A percentile compares a stretch with the other conserved stretches of the same genome.
These are phyloP conservation scores for Hydropsyche betteni DNA, from an alignment of 2,888 invertebrate species.

Conservation along the genomic window DNA sequence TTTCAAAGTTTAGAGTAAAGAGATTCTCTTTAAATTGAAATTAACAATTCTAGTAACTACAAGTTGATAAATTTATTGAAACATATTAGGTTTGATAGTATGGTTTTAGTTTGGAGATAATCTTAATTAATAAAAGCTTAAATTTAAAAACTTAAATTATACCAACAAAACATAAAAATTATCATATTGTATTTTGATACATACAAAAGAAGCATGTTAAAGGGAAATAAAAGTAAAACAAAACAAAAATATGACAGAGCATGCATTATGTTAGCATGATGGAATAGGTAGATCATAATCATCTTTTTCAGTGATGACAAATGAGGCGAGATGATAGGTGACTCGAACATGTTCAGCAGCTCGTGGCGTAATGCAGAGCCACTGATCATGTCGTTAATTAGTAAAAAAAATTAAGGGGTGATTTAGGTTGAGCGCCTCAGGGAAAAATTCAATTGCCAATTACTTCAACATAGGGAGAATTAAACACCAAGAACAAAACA, in stretches of 20 bases:
- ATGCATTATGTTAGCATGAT: conserved; percentile 31
- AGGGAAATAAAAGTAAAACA: not conserved
- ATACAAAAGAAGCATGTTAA: conserved; percentile 18
- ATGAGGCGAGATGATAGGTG: conserved; percentile 50
- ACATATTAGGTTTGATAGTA: too few relatives aligned
- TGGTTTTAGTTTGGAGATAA: too few relatives aligned
- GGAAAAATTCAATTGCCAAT: conserved; percentile 49
- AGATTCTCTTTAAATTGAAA: too few relatives aligned
- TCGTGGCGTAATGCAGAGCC: conserved; percentile 38
- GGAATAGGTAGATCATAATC: conserved; percentile 20
- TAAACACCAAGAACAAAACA: conserved; percentile 44
- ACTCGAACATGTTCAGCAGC: conserved; percentile 43
- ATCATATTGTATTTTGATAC: not conserved
- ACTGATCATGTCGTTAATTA: conserved; percentile 38
- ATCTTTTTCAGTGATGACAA: conserved; percentile 37
- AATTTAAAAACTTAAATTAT: too few relatives aligned
- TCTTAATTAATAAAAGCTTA: too few relatives aligned
- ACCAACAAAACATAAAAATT: too few relatives aligned
- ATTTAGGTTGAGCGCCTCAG: conserved; percentile 52
- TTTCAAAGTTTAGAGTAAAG: not conserved
- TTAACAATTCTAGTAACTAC: too few relatives aligned
- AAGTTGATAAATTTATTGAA: too few relatives aligned
- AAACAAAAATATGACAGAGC: conserved; percentile 6
- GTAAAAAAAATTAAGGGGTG: conserved; percentile 48
- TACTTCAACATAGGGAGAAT: conserved; percentile 42